These are phyloP conservation scores for Acomys russatus DNA, from an alignment of 2,797 vertebrate genomes.

Conservation along the genomic window DNA sequence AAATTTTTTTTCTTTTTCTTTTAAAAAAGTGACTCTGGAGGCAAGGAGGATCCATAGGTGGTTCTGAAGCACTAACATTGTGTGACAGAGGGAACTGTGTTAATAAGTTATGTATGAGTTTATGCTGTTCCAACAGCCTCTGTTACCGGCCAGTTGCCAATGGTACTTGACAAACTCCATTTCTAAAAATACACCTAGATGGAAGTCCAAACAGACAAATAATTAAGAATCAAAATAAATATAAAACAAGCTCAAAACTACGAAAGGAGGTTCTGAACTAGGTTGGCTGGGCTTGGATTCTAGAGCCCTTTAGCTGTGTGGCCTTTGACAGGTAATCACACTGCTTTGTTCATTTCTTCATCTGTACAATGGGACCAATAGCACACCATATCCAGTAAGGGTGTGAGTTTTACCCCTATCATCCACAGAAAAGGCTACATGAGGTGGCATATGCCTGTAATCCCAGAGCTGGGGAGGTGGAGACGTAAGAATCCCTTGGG, in stretches of 20 bases:
- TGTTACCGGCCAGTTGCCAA: neutral
- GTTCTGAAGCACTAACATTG: neutral
- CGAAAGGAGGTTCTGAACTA: neutral
- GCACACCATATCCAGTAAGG: neutral
- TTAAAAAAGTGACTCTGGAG: neutral
- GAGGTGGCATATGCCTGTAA: neutral
- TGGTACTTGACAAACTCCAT: neutral
- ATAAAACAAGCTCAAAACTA: neutral
- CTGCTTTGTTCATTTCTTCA: neutral
- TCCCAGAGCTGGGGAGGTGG: neutral
- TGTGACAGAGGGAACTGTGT: neutral
- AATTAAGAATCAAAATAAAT: neutral
- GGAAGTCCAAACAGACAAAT: neutral
- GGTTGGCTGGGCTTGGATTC: neutral
- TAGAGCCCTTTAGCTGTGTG: neutral
- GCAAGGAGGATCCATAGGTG: neutral
- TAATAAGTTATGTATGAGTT: neutral
- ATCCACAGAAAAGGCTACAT: neutral
- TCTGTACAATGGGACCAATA: neutral
- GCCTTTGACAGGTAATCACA: neutral
- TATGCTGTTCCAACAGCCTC: neutral
- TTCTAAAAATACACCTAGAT: conserved; percentile 40
- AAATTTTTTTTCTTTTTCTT: no score
- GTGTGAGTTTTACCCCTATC: neutral
- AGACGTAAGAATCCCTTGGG: neutral